Conservation (phyloP, 1,140 invertebrate genomes). For the Diachasmimorpha longicaudata region DNA sequence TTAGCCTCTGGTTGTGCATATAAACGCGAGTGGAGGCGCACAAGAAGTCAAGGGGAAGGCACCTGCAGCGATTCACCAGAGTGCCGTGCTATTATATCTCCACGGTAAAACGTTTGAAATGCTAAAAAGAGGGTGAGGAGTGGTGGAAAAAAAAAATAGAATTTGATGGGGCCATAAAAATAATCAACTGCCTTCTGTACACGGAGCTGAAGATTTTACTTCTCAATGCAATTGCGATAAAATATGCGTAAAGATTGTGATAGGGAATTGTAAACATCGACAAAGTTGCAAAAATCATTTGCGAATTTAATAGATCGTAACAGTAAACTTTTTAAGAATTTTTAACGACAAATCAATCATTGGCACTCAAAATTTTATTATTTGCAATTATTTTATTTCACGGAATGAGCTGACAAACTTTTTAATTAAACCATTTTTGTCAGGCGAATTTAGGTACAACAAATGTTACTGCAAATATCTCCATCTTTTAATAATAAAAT, state of each 20-base stretch:
- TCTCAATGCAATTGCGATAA: neutral
- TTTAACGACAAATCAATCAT: too few species aligned
- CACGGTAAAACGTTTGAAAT: neutral
- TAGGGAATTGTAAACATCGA: neutral
- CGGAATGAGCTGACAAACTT: too few species aligned
- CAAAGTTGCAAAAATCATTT: neutral
- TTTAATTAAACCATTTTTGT: too few species aligned
- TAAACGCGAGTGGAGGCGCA: neutral
- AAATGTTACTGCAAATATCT: too few species aligned
- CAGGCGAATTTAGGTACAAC: too few species aligned
- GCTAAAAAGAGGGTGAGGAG: neutral
- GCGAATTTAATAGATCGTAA: neutral
- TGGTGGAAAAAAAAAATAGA: neutral
- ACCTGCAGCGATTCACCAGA: neutral
- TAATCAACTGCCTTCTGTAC: neutral
- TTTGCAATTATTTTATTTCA: too few species aligned
- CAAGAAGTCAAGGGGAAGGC: neutral
- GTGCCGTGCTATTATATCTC: constrained; percentile 1
- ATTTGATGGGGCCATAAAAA: neutral
- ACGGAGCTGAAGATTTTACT: neutral
- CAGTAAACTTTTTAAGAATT: too few species aligned
- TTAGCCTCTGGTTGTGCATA: constrained; percentile 1
- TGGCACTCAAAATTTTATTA: too few species aligned
- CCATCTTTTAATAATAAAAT: too few species aligned
- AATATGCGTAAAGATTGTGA: neutral